Evolutionary conservation across 2,888 invertebrate genomes (phyloP), one percentile per base, ranked within the genome.

Genomic region (Metellina segmentata): DNA sequence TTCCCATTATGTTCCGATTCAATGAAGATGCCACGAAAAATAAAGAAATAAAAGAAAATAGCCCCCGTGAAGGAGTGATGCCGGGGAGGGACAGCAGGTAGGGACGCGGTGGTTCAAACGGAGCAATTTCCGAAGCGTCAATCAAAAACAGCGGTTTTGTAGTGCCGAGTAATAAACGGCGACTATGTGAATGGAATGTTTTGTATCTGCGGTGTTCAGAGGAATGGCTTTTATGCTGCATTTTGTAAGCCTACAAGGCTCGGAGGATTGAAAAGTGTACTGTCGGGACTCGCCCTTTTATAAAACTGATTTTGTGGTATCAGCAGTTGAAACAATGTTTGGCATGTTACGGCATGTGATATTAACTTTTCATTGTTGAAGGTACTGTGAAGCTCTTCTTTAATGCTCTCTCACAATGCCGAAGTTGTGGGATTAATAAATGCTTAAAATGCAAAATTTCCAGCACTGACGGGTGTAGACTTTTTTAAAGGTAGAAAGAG

Each of bases 71-170:
- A 69, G 70, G 49, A 71, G 16, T 19, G 34, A 16, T 74, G 34
- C 34, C 9, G 19, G 16, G n/a, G 78, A 72, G 52, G 75, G 74
- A 20, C 13, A 71, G 72, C 16, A 51, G 20, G 70, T 6, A 48
- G 49, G 52, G 34, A 13, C 19, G 49, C 11, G 69, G 52, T 52
- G 78, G 78, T 75, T 75, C 82, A 81, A 86, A 74, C 72, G 82
- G 78, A 20, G 89, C 89, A 89, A 89, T 89, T 89, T 89, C 89
- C 89, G 77, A 89, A 61, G 49, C 70, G 89, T 89, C 89, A 89
- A 83, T 89, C 89, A 89, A 89, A 61, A 77, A 51, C 69, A 78
- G 86, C 85, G 61, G 77, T 74, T 82, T 53, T 83, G 81, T 70
- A 16, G 81, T 70, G 48, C 51, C 75, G 48, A 69, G 69, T 78